These are phyloP conservation scores for Trichopria drosophilae DNA, from an alignment of 2,888 invertebrate species.

Conservation along the genomic window DNA sequence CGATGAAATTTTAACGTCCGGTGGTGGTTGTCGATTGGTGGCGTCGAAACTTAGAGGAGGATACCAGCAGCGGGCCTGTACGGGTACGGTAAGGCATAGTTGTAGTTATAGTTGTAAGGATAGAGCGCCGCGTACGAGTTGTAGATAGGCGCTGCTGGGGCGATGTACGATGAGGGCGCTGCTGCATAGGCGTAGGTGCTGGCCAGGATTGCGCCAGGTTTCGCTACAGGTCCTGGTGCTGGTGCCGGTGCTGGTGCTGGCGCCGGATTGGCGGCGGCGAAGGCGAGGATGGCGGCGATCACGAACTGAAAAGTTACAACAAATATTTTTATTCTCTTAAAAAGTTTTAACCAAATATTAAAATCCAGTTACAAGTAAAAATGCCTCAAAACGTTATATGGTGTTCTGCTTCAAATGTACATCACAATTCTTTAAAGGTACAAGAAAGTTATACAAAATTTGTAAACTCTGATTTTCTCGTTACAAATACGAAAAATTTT, in stretches of 20 bases:
- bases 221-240: constrained; percentile 49
- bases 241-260: constrained; percentile 57
- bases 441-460: not conserved
- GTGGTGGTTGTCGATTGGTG: not conserved
- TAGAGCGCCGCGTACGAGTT: constrained; percentile 40
- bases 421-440: too few relatives aligned
- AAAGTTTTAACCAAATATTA: not conserved
- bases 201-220: constrained; percentile 40
- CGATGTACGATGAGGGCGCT: constrained; percentile 48
- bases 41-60: constrained; percentile 19
- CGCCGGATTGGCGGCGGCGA: constrained; percentile 56
- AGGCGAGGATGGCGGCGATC: constrained; percentile 61
- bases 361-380: constrained; percentile 1
- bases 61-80: constrained; percentile 34
- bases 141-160: constrained; percentile 50
- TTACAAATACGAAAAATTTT: too few relatives aligned
- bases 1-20: constrained; percentile 1
- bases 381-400: not conserved
- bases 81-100: constrained; percentile 35
- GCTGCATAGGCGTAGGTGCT: constrained; percentile 41
- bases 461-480: not conserved
- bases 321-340: constrained; percentile 1
- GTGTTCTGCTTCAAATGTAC: not conserved
- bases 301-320: constrained; percentile 57
- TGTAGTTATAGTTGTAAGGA: constrained; percentile 39